Conservation (phyloP, 1,140 invertebrate genomes). For the Rhopalosiphum maidis region DNA sequence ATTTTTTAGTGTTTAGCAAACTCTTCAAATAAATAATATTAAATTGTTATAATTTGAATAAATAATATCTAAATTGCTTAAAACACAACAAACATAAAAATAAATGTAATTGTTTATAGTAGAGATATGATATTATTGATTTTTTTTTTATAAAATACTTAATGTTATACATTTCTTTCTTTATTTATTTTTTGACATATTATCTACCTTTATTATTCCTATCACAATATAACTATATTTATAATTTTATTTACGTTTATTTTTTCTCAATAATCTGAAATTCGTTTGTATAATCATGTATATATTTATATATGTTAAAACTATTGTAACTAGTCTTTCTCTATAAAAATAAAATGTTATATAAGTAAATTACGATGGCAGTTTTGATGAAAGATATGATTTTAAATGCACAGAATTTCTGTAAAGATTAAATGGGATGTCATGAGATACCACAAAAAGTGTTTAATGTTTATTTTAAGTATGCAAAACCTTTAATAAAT, state of each 20-base stretch:
- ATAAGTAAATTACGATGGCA: neutral
- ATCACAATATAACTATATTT: too few relatives aligned
- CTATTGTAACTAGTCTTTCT: neutral
- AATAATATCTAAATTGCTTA: neutral
- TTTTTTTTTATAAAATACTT: neutral
- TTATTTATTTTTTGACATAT: neutral
- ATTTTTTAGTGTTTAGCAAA: neutral
- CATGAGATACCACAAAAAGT: neutral
- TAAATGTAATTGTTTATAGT: neutral
- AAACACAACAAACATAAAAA: neutral
- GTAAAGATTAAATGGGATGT: neutral
- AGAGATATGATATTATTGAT: neutral
- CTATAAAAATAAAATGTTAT: neutral
- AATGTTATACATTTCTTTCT: neutral
- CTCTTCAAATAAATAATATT: neutral
- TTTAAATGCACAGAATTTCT: neutral
- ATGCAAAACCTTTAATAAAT: too few relatives aligned
- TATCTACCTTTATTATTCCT: too few relatives aligned
- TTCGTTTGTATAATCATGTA: neutral
- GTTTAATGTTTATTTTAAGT: neutral
- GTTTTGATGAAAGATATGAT: neutral
- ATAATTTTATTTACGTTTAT: too few relatives aligned
- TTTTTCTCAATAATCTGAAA: too few relatives aligned
- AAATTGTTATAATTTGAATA: neutral
- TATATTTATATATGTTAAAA: neutral